A percentile compares a stretch with the other conserved stretches of the same genome.
Evolutionary conservation across 2,113 vertebrate species (phyloP).

Genomic region (Oryzias melastigma): DNA sequence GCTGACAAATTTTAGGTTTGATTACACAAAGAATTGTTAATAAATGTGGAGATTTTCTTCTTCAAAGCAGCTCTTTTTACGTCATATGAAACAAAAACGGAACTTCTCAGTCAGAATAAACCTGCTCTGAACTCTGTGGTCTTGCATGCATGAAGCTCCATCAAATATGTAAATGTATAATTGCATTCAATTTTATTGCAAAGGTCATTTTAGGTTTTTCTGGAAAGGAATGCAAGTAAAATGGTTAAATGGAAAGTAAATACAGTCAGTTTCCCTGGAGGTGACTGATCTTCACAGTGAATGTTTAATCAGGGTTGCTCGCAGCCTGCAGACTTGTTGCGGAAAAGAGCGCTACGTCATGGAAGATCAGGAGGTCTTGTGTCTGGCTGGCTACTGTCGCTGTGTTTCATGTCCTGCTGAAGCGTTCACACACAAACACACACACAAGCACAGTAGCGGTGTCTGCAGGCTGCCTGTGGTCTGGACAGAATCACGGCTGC

Average conservation of each 20-base stretch:
- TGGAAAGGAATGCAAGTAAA: slow-evolving; percentile 19
- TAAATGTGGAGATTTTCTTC: no score
- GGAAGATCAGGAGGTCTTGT: slow-evolving; percentile 77
- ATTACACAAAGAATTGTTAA: no score
- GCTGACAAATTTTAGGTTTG: no score
- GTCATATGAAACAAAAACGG: no score
- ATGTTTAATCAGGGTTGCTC: slow-evolving; percentile 49
- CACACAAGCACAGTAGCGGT: slow-evolving; percentile 57
- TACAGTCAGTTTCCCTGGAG: slow-evolving; percentile 34
- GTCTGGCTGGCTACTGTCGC: slow-evolving; percentile 72
- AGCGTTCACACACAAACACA: slow-evolving; percentile 28
- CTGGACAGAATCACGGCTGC: slow-evolving; percentile 69
- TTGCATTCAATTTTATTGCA: slow-evolving; percentile 4
- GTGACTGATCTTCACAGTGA: slow-evolving; percentile 44
- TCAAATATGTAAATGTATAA: slow-evolving; percentile 10
- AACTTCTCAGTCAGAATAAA: slow-evolving; percentile 3
- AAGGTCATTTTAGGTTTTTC: slow-evolving; percentile 7
- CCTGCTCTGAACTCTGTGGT: background rate
- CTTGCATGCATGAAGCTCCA: background rate
- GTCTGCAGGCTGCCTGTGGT: slow-evolving; percentile 60
- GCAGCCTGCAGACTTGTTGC: slow-evolving; percentile 61
- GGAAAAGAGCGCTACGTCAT: slow-evolving; percentile 73
- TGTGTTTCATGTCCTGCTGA: slow-evolving; percentile 64
- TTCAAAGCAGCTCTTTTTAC: no score
- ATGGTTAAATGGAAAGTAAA: slow-evolving; percentile 35